Evolutionary conservation across 2,797 vertebrate species (phyloP).

Genomic region (Dryobates pubescens): DNA sequence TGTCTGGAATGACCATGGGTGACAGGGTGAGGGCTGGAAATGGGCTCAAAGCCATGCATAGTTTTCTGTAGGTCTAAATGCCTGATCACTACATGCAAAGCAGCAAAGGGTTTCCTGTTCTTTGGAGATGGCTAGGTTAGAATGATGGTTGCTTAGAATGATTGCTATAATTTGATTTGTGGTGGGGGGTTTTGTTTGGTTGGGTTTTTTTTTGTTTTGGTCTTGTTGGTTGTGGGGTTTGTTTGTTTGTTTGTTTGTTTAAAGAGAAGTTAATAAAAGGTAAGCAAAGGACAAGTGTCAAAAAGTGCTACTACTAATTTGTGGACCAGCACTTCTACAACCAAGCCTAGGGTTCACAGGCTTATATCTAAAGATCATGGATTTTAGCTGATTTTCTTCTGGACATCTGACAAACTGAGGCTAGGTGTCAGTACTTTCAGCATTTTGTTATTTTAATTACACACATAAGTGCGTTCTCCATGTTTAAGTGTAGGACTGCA

Average conservation of each 20-base stretch:
- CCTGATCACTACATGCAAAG: background rate
- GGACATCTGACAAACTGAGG: background rate
- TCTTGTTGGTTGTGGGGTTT: no score
- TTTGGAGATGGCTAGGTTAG: background rate
- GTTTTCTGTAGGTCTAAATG: background rate
- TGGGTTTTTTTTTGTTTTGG: no score
- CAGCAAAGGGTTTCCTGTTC: background rate
- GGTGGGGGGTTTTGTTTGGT: no score
- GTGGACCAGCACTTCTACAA: background rate
- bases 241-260: background rate
- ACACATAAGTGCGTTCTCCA: background rate
- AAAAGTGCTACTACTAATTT: background rate
- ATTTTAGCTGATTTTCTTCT: background rate
- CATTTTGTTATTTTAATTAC: background rate
- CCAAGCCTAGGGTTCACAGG: background rate
- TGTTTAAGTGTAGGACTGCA: background rate
- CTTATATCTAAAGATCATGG: background rate
- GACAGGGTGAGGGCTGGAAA: background rate
- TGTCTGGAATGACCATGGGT: background rate
- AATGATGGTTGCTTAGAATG: background rate
- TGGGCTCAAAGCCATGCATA: background rate
- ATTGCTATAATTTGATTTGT: background rate
- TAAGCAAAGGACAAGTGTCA: background rate
- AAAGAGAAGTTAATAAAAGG: background rate
- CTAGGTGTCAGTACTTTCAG: background rate